Percentiles rank a stretch among this genome's conserved stretches.
Evolutionary conservation across 2,888 invertebrate genomes (phyloP).

Genomic region (Tetranychus truncatus): DNA sequence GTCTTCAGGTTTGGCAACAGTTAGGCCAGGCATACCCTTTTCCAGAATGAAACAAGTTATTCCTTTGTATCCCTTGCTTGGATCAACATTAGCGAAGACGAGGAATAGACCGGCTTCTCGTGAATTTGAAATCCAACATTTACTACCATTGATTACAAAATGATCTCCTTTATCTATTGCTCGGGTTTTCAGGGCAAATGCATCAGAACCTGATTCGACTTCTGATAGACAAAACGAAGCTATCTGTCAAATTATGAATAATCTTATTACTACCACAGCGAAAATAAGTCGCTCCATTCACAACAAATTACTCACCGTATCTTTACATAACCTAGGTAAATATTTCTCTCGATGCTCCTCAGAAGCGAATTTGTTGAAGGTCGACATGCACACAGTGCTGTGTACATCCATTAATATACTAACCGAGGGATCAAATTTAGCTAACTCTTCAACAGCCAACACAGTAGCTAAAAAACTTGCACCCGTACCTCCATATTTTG

Average conservation of each 20-base stretch:
- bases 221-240: constrained; percentile 87
- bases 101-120: constrained; percentile 78
- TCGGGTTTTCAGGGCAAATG: constrained; percentile 76
- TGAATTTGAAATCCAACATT: constrained; percentile 96
- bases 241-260: constrained; percentile 39
- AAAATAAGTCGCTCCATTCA: background rate
- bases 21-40: constrained; percentile 62
- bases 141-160: constrained; percentile 74
- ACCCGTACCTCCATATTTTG: constrained; percentile 71
- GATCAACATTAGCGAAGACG: constrained; percentile 83
- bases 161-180: constrained; percentile 74
- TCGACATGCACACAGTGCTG: constrained; percentile 73
- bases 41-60: constrained; percentile 92
- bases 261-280: background rate
- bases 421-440: constrained; percentile 76
- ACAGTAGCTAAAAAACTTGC: constrained; percentile 75
- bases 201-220: constrained; percentile 77
- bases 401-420: constrained; percentile 79
- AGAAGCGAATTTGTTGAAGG: constrained; percentile 62
- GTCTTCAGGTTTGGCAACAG: constrained; percentile 73
- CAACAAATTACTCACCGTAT: constrained; percentile 47
- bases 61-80: constrained; percentile 66
- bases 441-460: constrained; percentile 74
- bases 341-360: constrained; percentile 78
- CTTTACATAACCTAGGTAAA: constrained; percentile 58